These are phyloP conservation scores for Uria lomvia DNA, from an alignment of 2,113 vertebrate genomes.

Conservation along the genomic window DNA sequence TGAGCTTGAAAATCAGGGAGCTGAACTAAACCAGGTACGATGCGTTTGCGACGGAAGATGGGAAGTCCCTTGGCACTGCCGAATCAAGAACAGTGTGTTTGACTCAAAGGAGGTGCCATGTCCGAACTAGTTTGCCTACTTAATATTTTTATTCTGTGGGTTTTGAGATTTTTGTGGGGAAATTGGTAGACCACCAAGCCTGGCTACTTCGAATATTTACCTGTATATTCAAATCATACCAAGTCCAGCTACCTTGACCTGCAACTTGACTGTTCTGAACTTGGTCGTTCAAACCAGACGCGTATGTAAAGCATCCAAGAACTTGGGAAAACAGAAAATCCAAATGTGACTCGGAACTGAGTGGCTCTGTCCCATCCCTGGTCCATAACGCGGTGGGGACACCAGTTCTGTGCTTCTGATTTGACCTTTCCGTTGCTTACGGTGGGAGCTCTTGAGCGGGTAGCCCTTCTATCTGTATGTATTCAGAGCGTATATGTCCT, in stretches of 20 bases:
- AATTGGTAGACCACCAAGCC: not conserved
- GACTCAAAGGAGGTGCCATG: not conserved
- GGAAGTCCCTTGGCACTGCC: not conserved
- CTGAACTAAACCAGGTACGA: not conserved
- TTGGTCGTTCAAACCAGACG: not conserved
- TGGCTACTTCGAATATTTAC: not conserved
- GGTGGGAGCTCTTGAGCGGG: rapidly evolving
- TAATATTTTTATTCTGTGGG: not conserved
- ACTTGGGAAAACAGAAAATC: not conserved
- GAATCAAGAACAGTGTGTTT: not conserved
- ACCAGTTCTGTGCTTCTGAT: not conserved
- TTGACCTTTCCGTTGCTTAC: rapidly evolving
- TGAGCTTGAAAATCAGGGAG: not conserved
- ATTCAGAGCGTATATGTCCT: not conserved
- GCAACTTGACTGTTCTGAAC: not conserved
- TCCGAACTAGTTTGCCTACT: not conserved
- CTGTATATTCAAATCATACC: not conserved
- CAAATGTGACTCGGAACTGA: not conserved
- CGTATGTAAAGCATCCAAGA: not conserved
- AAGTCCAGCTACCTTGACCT: not conserved
- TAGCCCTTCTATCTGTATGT: not conserved
- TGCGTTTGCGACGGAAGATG: not conserved
- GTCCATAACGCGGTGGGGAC: rapidly evolving
- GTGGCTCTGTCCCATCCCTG: not conserved
- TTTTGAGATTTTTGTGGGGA: not conserved